Evolutionary conservation across 1,140 invertebrate genomes (phyloP).

Genomic region (Trialeurodes vaporariorum): DNA sequence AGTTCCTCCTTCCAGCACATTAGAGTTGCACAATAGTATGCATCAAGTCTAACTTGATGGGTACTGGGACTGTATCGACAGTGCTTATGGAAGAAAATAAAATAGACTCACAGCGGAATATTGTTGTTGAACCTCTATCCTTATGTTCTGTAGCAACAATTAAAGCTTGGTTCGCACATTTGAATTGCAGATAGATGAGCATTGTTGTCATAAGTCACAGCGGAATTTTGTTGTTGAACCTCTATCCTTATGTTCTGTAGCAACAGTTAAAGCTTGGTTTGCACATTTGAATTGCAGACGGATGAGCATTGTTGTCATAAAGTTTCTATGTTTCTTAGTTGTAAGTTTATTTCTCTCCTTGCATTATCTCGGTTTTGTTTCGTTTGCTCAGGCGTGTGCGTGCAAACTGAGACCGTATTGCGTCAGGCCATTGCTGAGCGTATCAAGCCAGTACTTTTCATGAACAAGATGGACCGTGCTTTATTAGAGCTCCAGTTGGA

Average conservation of each 20-base stretch:
- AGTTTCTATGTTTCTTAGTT: too few species aligned
- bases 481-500: slow-evolving; percentile 90
- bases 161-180: neutral
- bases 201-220: too few species aligned
- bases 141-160: slow-evolving; percentile 16
- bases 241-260: slow-evolving; percentile 19
- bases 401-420: slow-evolving; percentile 97
- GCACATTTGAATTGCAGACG: too few species aligned
- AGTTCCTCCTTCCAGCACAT: slow-evolving; percentile 17
- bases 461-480: slow-evolving; percentile 99
- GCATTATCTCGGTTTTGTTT: slow-evolving; percentile 5
- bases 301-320: too few species aligned
- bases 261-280: too few species aligned
- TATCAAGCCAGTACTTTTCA: slow-evolving; percentile 98
- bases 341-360: too few species aligned
- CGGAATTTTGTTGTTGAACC: slow-evolving; percentile 16
- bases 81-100: slow-evolving; percentile 19
- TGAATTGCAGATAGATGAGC: too few species aligned
- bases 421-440: slow-evolving; percentile 98
- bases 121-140: slow-evolving; percentile 18
- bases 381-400: slow-evolving; percentile 78
- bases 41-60: slow-evolving; percentile 2
- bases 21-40: slow-evolving; percentile 12
- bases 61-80: slow-evolving; percentile 12
- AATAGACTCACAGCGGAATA: slow-evolving; percentile 8